phyloP scores from a whole-genome alignment of 2,797 vertebrate species.

The Chiroxiphia lanceolata region DNA sequence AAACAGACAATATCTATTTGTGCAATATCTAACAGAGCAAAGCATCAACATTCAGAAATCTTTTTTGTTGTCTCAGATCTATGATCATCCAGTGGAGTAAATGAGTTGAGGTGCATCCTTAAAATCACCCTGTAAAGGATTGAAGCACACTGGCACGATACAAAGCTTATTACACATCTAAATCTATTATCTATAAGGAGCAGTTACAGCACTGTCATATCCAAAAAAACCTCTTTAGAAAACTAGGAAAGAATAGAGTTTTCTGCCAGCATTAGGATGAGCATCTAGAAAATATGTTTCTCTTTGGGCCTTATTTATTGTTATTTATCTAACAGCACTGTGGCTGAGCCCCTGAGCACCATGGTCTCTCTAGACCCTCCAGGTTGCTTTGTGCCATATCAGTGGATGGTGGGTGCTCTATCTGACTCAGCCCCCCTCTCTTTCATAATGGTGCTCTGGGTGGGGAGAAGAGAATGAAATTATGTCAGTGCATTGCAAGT shows the following conservation, averaged over 20 bases:
- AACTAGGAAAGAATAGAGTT: not conserved
- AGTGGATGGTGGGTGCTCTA: accelerated
- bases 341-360: not conserved
- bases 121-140: not conserved
- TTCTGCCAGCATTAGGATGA: not conserved
- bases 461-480: not conserved
- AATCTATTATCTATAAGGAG: not conserved
- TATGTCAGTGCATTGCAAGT: not conserved
- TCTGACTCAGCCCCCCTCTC: too few relatives aligned
- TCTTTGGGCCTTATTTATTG: not conserved
- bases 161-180: not conserved
- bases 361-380: not conserved
- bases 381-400: not conserved
- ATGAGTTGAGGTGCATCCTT: constrained; percentile 17
- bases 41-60: constrained; percentile 2
- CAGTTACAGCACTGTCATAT: not conserved
- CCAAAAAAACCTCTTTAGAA: constrained; percentile 1
- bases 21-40: not conserved
- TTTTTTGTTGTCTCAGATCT: not conserved
- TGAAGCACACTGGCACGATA: not conserved
- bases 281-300: not conserved
- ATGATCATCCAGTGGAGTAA: not conserved
- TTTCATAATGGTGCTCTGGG: accelerated
- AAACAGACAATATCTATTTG: not conserved
- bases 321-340: not conserved